Conservation (phyloP, 2,797 vertebrate species). For the Mus minutoides region DNA sequence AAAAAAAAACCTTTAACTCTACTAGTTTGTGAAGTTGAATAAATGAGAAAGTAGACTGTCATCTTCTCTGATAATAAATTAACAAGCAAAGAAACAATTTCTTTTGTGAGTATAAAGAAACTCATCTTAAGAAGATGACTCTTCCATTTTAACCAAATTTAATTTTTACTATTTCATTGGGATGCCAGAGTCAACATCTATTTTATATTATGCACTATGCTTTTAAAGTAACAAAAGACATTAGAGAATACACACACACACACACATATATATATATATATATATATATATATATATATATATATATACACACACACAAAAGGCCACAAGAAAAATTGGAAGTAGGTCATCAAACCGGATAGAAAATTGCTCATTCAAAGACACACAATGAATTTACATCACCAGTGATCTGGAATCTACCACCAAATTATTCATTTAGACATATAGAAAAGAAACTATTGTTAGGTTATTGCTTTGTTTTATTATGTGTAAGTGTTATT, state of each 20-base stretch:
- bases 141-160: not conserved
- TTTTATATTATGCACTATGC: not conserved
- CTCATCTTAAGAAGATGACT: not conserved
- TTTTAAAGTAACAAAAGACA: not conserved
- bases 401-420: too few species aligned
- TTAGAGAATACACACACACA: not conserved
- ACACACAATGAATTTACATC: not conserved
- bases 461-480: slow-evolving; percentile 3
- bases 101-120: not conserved
- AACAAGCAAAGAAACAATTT: not conserved
- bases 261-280: too few species aligned
- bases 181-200: not conserved
- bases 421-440: not conserved
- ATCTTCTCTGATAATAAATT: slow-evolving; percentile 9
- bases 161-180: slow-evolving; percentile 6
- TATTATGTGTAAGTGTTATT: not conserved
- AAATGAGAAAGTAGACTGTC: not conserved
- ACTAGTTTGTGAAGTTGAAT: not conserved
- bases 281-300: too few species aligned
- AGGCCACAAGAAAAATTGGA: not conserved
- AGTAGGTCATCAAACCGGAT: not conserved
- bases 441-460: not conserved
- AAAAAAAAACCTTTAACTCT: not conserved
- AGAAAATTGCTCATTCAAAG: not conserved
- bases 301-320: too few species aligned